Evolutionary conservation across 2,797 vertebrate genomes (phyloP), one percentile per base, ranked within the genome.

Genomic region (Melanotaenia boesemani): DNA sequence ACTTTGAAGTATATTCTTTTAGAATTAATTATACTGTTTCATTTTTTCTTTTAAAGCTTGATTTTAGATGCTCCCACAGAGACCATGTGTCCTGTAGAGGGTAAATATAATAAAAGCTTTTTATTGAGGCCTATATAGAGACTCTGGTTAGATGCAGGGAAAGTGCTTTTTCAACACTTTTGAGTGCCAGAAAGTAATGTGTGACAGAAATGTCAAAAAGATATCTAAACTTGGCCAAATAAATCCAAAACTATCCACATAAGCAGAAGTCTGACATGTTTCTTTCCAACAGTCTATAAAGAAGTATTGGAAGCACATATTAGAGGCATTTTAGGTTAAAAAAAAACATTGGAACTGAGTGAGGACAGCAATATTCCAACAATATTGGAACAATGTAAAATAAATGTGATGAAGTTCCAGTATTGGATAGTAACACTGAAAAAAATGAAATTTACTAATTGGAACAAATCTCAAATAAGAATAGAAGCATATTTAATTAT

Each of bases 11-110:
- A 18, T 69, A 24, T 48, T 70, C 39, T 79, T 63, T 69, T 37
- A 64, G 22, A 67, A 20, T 16, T 50, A 65, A 63, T 76, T 62
- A 55, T 6, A 37, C n/a, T 56, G 46, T 59, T 20, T 41, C 7
- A 34, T 69, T 39, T 61, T 63, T 36, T 66, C 34, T 48, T 6
- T 67, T 44, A 32, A 28, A 59, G 26, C 60, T 30, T 28, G 63
- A 37, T 72, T 39, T 63, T 10, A 9, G 20, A 30, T 30, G n/a
- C 65, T 72, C n/a, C 39, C 55, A 70, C 39, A 55, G 70, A 73
- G 28, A 68, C 36, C 26, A 10, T 65, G 32, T 55, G 11, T 50
- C 59, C 34, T 22, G 52, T 34, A 72, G 26, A 61, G 50, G 34
- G 3, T 60, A 65, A 1, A 32, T 55, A 15, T 24, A 24, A 16